These are phyloP conservation scores for Dryococelus australis DNA, from an alignment of 2,888 invertebrate genomes.

Conservation along the genomic window DNA sequence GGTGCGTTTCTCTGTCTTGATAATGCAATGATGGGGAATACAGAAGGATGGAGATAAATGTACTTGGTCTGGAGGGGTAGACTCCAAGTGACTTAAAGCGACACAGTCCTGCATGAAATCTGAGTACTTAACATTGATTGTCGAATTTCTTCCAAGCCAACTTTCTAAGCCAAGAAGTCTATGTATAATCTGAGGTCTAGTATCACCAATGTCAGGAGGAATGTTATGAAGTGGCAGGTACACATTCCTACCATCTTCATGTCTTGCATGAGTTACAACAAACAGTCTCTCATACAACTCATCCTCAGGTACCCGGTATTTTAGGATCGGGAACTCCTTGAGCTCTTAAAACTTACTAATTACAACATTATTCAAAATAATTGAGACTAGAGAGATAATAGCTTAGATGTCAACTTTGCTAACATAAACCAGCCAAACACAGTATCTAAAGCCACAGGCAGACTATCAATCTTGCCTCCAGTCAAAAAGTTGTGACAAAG, in stretches of 20 bases:
- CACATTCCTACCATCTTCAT: neutral
- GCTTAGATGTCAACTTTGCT: neutral
- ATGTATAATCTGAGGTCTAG: neutral
- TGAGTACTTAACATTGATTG: neutral
- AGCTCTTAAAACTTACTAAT: neutral
- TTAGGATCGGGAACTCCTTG: neutral
- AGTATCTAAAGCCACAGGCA: neutral
- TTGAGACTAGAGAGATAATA: neutral
- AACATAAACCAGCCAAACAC: neutral
- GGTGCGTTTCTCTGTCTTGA: neutral
- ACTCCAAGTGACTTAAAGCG: neutral
- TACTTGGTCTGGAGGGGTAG: neutral
- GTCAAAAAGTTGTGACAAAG: neutral
- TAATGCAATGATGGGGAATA: neutral
- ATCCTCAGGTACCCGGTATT: neutral
- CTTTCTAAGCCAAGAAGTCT: neutral
- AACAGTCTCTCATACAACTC: neutral
- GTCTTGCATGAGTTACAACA: neutral
- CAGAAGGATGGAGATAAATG: neutral
- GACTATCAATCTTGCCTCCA: neutral
- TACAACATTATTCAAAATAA: neutral
- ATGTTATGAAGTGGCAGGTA: neutral
- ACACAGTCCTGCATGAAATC: conserved; percentile 12
- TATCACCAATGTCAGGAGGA: neutral
- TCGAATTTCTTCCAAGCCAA: neutral